Conservation (phyloP, 2,888 invertebrate species). For the Synergus gifuensis region DNA sequence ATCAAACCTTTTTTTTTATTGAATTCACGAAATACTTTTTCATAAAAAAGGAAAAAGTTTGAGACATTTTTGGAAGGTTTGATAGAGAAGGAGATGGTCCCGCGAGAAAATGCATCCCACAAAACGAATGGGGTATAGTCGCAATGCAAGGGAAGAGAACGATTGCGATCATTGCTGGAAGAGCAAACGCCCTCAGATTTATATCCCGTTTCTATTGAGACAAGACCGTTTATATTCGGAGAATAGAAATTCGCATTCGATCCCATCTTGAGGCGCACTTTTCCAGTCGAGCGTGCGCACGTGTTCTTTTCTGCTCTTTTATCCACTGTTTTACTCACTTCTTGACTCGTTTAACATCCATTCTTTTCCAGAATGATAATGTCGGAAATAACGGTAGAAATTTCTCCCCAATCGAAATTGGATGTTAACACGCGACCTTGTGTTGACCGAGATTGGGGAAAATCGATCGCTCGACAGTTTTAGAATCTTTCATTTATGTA, state of each 20-base stretch:
- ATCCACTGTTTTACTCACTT: slow-evolving; percentile 31
- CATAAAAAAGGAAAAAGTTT: not conserved
- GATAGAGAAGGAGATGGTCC: not conserved
- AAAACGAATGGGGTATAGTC: not conserved
- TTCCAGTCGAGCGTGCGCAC: slow-evolving; percentile 48
- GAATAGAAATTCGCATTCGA: slow-evolving; percentile 66
- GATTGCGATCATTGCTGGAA: slow-evolving; percentile 51
- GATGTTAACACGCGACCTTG: slow-evolving; percentile 48
- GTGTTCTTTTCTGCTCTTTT: not conserved
- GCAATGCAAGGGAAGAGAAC: not conserved
- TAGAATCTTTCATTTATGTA: not conserved
- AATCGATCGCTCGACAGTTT: slow-evolving; percentile 9
- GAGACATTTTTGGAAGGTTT: not conserved
- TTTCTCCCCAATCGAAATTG: slow-evolving; percentile 39
- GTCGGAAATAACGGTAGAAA: slow-evolving; percentile 22
- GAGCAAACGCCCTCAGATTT: slow-evolving; percentile 66
- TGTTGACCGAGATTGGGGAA: slow-evolving; percentile 8
- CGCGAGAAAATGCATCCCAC: not conserved
- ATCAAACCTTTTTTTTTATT: no score
- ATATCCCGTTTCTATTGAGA: slow-evolving; percentile 67
- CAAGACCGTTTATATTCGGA: slow-evolving; percentile 70
- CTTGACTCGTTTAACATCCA: slow-evolving; percentile 23
- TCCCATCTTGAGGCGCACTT: slow-evolving; percentile 56
- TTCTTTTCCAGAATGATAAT: slow-evolving; percentile 35
- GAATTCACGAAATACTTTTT: no score